These are phyloP conservation scores for Clunio marinus DNA, from an alignment of 2,888 invertebrate species.

Conservation along the genomic window DNA sequence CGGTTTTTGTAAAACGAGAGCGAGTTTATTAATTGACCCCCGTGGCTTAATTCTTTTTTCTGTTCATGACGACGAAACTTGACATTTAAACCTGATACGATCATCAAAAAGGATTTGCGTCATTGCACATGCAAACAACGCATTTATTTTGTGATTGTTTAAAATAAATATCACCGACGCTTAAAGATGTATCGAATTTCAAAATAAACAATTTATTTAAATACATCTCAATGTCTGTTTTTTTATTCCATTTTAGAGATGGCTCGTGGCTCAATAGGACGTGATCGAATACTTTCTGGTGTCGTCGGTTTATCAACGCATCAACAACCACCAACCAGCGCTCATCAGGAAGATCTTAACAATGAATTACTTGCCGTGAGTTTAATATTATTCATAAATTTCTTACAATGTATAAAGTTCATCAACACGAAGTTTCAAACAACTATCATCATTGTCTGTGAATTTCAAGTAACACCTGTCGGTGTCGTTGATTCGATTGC, in stretches of 20 bases:
- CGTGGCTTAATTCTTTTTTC: too few relatives aligned
- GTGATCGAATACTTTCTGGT: slow-evolving; percentile 48
- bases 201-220: background rate
- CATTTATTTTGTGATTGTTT: too few relatives aligned
- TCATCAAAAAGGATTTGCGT: too few relatives aligned
- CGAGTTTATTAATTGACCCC: too few relatives aligned
- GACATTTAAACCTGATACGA: too few relatives aligned
- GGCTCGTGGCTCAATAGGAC: slow-evolving; percentile 50
- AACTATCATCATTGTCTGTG: background rate
- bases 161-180: background rate
- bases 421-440: background rate
- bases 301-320: slow-evolving; percentile 45
- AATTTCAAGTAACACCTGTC: background rate
- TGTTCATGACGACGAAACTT: too few relatives aligned
- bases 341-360: slow-evolving; percentile 47
- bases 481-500: background rate
- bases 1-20: too few relatives aligned
- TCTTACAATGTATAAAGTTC: background rate
- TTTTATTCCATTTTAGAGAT: slow-evolving; percentile 49
- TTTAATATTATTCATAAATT: slow-evolving; percentile 28
- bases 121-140: background rate
- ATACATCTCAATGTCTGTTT: too few relatives aligned
- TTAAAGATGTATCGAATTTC: too few relatives aligned
- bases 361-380: slow-evolving; percentile 52
- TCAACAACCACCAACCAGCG: slow-evolving; percentile 43